Conservation (phyloP, 2,888 invertebrate genomes). For the Drosophila nr. perissopoda region DNA sequence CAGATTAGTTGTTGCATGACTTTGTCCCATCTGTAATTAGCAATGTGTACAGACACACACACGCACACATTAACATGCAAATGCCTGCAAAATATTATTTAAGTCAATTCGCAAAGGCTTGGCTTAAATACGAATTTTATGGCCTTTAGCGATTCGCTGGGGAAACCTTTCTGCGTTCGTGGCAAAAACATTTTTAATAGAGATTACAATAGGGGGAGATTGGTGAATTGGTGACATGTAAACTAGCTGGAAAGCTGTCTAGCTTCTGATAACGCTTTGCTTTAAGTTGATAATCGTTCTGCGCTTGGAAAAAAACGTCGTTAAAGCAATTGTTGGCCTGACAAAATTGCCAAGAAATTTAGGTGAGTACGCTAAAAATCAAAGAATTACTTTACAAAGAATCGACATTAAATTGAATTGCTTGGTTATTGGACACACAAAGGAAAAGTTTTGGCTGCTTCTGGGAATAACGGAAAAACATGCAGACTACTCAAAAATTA, state of each 20-base stretch:
- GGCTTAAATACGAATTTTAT: slow-evolving; percentile 15
- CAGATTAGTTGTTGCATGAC: slow-evolving; percentile 75
- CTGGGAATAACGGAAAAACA: not conserved
- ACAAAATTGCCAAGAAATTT: slow-evolving; percentile 14
- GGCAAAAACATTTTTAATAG: slow-evolving; percentile 31
- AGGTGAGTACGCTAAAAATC: not conserved
- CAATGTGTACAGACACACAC: slow-evolving; percentile 49
- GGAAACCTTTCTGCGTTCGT: not conserved
- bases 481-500: not conserved
- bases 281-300: slow-evolving; percentile 6
- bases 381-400: not conserved
- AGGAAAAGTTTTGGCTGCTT: not conserved
- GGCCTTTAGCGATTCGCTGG: slow-evolving; percentile 14
- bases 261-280: not conserved
- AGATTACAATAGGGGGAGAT: slow-evolving; percentile 2
- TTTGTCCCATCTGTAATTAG: slow-evolving; percentile 63
- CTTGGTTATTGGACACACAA: not conserved
- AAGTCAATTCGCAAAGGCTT: slow-evolving; percentile 32
- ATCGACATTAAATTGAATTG: not conserved
- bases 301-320: slow-evolving; percentile 3
- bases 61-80: slow-evolving; percentile 3
- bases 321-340: slow-evolving; percentile 18
- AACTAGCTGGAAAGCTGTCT: slow-evolving; percentile 16
- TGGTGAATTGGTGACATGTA: slow-evolving; percentile 2
- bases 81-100: slow-evolving; percentile 30